Percentiles rank a stretch among this genome's conserved stretches.
Conservation (phyloP, 2,797 vertebrate species). For the Cryptoblepharus egeriae region DNA sequence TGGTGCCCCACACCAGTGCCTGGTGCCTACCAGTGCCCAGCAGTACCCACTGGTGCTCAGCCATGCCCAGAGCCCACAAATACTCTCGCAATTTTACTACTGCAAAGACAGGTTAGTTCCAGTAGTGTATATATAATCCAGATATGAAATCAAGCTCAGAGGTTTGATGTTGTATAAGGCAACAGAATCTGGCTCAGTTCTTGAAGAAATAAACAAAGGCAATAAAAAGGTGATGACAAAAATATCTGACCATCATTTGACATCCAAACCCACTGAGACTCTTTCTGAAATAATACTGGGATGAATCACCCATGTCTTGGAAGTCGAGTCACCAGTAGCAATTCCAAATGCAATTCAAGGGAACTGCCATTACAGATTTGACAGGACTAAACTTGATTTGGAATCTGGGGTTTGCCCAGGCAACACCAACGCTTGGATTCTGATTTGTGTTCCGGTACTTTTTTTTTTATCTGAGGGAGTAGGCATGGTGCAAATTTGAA, state of each 20-base stretch:
- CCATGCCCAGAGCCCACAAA: too few relatives aligned
- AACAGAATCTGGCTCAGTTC: constrained; percentile 57
- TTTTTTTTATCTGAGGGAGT: not conserved
- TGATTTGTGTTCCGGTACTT: constrained; percentile 65
- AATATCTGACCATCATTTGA: constrained; percentile 73
- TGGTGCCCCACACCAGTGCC: too few relatives aligned
- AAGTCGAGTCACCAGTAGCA: constrained; percentile 60
- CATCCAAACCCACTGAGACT: constrained; percentile 64
- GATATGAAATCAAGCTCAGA: constrained; percentile 3
- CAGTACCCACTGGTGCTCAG: too few relatives aligned
- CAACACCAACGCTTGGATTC: constrained; percentile 59
- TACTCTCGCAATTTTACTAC: too few relatives aligned
- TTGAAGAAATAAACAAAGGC: not conserved
- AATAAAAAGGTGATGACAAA: constrained; percentile 60
- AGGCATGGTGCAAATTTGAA: constrained; percentile 16
- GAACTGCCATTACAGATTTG: constrained; percentile 52
- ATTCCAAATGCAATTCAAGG: constrained; percentile 67
- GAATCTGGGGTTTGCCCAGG: constrained; percentile 68
- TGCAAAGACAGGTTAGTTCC: too few relatives aligned
- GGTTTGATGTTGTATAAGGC: constrained; percentile 26
- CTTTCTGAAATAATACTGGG: constrained; percentile 68
- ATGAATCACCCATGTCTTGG: constrained; percentile 73
- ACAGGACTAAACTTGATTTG: constrained; percentile 75
- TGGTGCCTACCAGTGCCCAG: too few relatives aligned
- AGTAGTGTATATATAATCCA: not conserved